Evolutionary conservation across 2,888 invertebrate genomes (phyloP).

Genomic region (Drosophila suboccidentalis): DNA sequence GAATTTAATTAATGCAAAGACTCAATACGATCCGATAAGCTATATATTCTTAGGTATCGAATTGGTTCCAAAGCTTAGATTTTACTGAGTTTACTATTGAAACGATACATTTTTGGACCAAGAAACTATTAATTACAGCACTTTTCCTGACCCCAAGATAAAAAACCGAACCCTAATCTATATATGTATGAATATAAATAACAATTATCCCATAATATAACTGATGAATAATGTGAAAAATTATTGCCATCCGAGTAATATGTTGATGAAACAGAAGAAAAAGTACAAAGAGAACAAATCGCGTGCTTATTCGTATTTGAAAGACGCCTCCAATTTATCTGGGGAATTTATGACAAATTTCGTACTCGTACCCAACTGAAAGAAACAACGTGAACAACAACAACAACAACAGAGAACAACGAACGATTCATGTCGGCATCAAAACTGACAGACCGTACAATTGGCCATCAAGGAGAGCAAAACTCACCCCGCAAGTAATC

Average conservation of each 20-base stretch:
- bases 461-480: constrained; percentile 34
- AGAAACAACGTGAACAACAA: neutral
- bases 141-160: too few species aligned
- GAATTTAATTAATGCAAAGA: too few species aligned
- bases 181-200: neutral
- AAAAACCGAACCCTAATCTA: neutral
- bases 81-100: neutral
- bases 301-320: constrained; percentile 12
- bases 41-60: too few species aligned
- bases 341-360: constrained; percentile 17
- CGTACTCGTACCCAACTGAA: neutral
- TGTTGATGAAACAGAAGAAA: neutral
- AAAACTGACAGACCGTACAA: constrained; percentile 38
- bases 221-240: neutral
- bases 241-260: neutral
- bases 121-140: too few species aligned
- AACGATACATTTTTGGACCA: too few species aligned
- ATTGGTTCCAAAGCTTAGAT: too few species aligned
- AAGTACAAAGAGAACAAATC: constrained; percentile 8
- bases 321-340: constrained; percentile 25
- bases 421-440: constrained; percentile 13
- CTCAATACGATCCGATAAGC: too few species aligned
- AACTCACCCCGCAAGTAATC: constrained; percentile 19
- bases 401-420: neutral
- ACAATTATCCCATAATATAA: neutral